Evolutionary conservation across 2,888 invertebrate species (phyloP), one percentile per base, ranked within the genome.

Genomic region (Glyphotaelius pellucidus): DNA sequence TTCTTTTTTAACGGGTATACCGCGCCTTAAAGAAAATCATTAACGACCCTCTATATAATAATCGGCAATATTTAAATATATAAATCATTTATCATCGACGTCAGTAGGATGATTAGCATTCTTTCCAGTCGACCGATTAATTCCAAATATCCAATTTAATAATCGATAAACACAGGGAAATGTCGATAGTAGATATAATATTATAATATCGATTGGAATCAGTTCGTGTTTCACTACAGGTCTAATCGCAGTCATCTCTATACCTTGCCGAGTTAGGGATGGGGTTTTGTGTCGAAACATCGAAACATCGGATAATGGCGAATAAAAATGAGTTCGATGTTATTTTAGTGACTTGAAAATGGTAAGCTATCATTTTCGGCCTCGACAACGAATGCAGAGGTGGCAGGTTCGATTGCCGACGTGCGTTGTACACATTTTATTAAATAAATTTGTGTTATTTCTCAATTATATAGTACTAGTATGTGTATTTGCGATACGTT

Each of bases 191-290:
- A 25, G 67, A 67, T 67, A 25, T 67, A 25, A 25, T 67, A 67
- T 67, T 67, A n/a, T n/a, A 67, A 67, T 32, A 67, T 42, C 86
- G 86, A 86, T 85, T 86, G 86, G 86, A 30, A 30, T 42, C 38
- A 38, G 86, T 38, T 86, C 86, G 86, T 86, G 86, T 86, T 86
- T 42, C 47, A 42, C 19, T 42, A n/a, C 38, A 30, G 30, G 30
- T 35, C 67, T 67, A 67, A 67, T 67, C 67, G 67, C 7, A 7
- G 25, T 67, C 67, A 67, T 67, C 67, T 67, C n/a, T 67, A 67
- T 67, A 7, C 25, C 25, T n/a, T 67, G 9, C 25, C 25, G 67
- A n/a, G 25, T 67, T 67, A 67, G 67, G 67, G 67, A n/a, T 67
- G 67, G 67, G 9, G 52, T 2, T 67, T n/a, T 67, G 4, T 67